Evolutionary conservation across 1,140 invertebrate species (phyloP).

Genomic region (Hetaerina americana): DNA sequence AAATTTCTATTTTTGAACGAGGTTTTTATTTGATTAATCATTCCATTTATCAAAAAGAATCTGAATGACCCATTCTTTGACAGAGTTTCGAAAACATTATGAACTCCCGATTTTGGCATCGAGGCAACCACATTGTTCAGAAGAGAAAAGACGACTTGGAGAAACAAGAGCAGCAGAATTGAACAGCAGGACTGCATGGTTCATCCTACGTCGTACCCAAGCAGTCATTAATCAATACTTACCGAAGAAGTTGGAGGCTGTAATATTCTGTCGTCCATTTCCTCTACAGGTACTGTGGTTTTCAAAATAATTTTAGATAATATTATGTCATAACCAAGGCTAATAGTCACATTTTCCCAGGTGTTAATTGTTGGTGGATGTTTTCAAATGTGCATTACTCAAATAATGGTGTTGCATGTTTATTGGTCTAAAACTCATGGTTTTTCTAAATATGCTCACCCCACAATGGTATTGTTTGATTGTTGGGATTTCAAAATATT

Average conservation of each 20-base stretch:
- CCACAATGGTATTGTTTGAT: too few relatives aligned
- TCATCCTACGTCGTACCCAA: conserved; percentile 53
- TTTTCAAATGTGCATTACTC: too few relatives aligned
- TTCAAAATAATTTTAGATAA: conserved; percentile 2
- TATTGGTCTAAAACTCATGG: too few relatives aligned
- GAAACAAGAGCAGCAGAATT: conserved; percentile 41
- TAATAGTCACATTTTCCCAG: too few relatives aligned
- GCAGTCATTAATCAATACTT: conserved; percentile 52
- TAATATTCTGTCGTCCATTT: conserved; percentile 49
- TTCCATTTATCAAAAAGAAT: too few relatives aligned
- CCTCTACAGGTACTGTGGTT: conserved; percentile 33
- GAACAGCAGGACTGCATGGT: conserved; percentile 39
- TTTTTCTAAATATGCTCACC: too few relatives aligned
- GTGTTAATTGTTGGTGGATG: too few relatives aligned
- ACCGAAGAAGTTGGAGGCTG: conserved; percentile 50
- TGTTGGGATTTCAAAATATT: too few relatives aligned
- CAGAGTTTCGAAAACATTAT: conserved; percentile 42
- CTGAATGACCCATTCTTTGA: too few relatives aligned
- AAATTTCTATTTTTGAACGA: background rate
- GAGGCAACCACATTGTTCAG: conserved; percentile 36
- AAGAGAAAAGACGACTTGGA: conserved; percentile 33
- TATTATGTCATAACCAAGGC: too few relatives aligned
- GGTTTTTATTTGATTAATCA: too few relatives aligned
- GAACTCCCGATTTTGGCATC: conserved; percentile 46
- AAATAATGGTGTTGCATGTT: too few relatives aligned